phyloP scores from a whole-genome alignment of 2,797 vertebrate species.

The Anabacerthia variegaticeps region DNA sequence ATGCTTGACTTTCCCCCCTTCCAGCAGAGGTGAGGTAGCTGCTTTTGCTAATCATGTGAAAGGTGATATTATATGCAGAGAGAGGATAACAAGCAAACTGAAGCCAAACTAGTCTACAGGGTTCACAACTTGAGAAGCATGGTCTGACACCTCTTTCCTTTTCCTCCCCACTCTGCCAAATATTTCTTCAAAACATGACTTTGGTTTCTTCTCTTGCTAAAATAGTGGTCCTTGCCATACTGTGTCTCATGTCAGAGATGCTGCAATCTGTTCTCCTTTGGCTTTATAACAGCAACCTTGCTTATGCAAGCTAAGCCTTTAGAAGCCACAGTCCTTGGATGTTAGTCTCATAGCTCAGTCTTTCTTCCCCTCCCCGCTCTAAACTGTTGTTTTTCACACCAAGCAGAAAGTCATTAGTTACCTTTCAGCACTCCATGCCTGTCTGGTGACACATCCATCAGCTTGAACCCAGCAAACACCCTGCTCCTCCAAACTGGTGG shows the following conservation, averaged over 20 bases:
- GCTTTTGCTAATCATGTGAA: constrained; percentile 24
- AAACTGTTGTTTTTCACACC: background rate
- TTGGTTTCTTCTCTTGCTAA: background rate
- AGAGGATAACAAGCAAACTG: constrained; percentile 19
- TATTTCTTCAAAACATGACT: constrained; percentile 41
- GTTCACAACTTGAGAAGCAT: constrained; percentile 4
- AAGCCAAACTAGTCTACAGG: background rate
- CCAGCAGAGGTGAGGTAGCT: background rate
- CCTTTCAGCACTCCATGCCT: background rate
- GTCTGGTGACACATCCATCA: background rate
- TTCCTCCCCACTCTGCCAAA: background rate
- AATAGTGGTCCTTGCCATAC: background rate
- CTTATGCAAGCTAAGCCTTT: background rate
- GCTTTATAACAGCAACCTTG: background rate
- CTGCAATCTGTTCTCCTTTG: constrained; percentile 7
- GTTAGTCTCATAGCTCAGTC: background rate
- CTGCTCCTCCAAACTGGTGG: background rate
- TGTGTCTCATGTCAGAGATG: background rate
- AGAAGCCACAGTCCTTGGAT: background rate
- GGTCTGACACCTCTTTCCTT: background rate
- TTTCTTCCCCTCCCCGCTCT: background rate
- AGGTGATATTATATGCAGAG: constrained; percentile 22
- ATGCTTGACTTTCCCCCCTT: constrained; percentile 19
- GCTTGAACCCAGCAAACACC: background rate
- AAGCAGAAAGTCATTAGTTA: background rate